Percentiles rank a stretch among this genome's conserved stretches.
phyloP scores from a whole-genome alignment of 2,888 invertebrate species.

The Zygothrica quintamaculata region DNA sequence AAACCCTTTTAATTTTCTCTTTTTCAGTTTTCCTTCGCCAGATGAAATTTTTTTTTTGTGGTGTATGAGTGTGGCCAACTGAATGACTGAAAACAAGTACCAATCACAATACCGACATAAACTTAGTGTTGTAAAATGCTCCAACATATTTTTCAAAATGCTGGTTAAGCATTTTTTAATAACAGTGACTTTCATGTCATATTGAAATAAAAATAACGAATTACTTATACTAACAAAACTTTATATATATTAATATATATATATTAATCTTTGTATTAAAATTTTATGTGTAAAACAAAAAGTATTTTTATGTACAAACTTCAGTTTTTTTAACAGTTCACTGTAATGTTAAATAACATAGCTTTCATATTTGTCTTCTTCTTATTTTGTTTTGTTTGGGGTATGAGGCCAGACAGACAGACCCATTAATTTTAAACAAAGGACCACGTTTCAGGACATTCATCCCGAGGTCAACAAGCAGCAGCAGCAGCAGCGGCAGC shows the following conservation, averaged over 20 bases:
- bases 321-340: constrained; percentile 17
- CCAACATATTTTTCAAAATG: constrained; percentile 13
- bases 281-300: not conserved
- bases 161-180: constrained; percentile 8
- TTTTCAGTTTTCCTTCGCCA: constrained; percentile 69
- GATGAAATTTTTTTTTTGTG: constrained; percentile 54
- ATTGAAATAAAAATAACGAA: no score
- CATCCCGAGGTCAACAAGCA: constrained; percentile 72
- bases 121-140: constrained; percentile 19
- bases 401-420: constrained; percentile 74
- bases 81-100: constrained; percentile 9
- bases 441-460: constrained; percentile 76
- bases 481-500: constrained; percentile 50
- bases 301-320: not conserved
- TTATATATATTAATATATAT: not conserved
- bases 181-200: not conserved
- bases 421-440: constrained; percentile 73
- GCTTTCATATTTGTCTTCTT: constrained; percentile 5
- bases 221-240: no score
- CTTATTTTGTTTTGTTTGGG: constrained; percentile 63
- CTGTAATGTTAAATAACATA: constrained; percentile 17
- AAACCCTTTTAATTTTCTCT: constrained; percentile 58
- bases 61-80: constrained; percentile 45
- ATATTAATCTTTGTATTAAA: not conserved
- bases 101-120: constrained; percentile 14